Evolutionary conservation across 2,797 vertebrate species (phyloP).

Genomic region (Prunella strophiata): DNA sequence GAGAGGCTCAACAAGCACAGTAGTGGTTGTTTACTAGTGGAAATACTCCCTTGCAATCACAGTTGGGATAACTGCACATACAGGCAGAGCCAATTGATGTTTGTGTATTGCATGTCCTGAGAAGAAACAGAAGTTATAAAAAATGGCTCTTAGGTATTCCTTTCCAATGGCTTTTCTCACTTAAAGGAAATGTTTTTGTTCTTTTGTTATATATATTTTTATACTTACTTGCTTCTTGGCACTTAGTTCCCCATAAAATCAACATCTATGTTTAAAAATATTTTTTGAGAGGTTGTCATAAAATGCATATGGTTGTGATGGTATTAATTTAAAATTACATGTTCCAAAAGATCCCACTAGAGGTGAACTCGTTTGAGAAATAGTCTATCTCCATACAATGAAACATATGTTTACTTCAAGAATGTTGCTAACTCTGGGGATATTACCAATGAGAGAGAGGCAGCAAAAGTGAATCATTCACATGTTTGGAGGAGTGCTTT

Average conservation of each 20-base stretch:
- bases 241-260: constrained; percentile 33
- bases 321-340: constrained; percentile 12
- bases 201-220: neutral
- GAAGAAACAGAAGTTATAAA: neutral
- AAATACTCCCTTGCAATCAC: neutral
- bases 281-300: neutral
- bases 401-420: neutral
- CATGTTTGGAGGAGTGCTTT: neutral
- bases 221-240: neutral
- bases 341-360: neutral
- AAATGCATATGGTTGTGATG: neutral
- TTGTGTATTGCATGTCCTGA: neutral
- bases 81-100: neutral
- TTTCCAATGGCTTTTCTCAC: neutral
- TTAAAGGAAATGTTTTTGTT: neutral
- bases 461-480: neutral
- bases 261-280: constrained; percentile 1
- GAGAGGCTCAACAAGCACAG: neutral
- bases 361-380: neutral
- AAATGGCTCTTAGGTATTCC: neutral
- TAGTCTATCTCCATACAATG: neutral
- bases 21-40: neutral
- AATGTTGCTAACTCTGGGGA: neutral
- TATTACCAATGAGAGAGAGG: neutral
- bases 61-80: neutral